These are phyloP conservation scores for Aleiodes testaceus DNA, from an alignment of 2,888 invertebrate species.

Conservation along the genomic window DNA sequence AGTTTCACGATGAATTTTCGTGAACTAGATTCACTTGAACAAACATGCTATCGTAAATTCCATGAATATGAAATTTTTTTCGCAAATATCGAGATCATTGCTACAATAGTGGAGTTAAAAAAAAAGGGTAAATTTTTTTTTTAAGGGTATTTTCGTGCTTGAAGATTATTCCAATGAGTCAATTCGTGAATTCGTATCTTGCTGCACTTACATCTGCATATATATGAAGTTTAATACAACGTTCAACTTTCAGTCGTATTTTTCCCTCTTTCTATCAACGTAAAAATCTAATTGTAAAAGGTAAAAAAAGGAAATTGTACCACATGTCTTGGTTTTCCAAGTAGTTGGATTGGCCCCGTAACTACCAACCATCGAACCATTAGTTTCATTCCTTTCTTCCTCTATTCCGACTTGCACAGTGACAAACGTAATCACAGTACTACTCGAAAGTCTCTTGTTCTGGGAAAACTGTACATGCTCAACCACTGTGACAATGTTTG, in stretches of 20 bases:
- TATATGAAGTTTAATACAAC: no score
- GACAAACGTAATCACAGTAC: constrained; percentile 16
- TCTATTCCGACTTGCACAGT: background rate
- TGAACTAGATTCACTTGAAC: no score
- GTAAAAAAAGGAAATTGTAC: background rate
- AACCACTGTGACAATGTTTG: no score
- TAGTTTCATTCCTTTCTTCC: constrained; percentile 15
- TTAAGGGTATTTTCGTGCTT: background rate
- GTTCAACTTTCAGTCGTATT: background rate
- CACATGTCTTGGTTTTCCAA: constrained; percentile 16
- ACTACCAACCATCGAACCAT: constrained; percentile 30
- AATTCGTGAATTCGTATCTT: no score
- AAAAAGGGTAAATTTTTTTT: background rate
- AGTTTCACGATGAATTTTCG: no score
- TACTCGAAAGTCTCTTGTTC: constrained; percentile 6
- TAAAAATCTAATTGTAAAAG: constrained; percentile 10
- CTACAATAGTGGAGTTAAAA: background rate
- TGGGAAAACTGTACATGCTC: no score
- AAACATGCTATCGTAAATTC: constrained; percentile 7
- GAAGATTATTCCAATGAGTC: no score
- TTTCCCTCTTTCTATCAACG: background rate
- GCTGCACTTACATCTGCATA: no score
- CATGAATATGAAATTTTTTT: constrained; percentile 16
- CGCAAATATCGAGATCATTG: constrained; percentile 4
- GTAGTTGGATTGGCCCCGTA: constrained; percentile 19